Evolutionary conservation across 2,113 vertebrate genomes (phyloP).

Genomic region (Microcebus ravelobensis): DNA sequence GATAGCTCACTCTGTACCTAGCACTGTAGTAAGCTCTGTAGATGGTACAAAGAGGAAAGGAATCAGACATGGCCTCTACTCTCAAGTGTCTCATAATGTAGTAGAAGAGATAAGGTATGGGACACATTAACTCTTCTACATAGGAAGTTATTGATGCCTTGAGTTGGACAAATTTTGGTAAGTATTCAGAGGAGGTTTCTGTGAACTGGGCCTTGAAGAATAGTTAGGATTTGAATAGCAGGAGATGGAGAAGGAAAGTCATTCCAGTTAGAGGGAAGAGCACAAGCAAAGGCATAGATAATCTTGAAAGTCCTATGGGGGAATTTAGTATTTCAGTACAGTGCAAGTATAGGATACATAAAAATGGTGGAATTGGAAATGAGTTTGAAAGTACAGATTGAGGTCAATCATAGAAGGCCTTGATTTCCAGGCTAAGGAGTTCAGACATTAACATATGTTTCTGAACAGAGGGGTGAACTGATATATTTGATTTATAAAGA

Average conservation of each 20-base stretch:
- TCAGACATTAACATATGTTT: not conserved
- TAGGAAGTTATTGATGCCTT: not conserved
- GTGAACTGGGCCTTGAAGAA: not conserved
- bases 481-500: slow-evolving; percentile 11
- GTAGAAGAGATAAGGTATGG: not conserved
- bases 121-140: not conserved
- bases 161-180: not conserved
- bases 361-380: slow-evolving; percentile 10
- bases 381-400: not conserved
- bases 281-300: not conserved
- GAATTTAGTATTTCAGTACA: not conserved
- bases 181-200: not conserved
- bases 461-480: not conserved
- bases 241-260: not conserved
- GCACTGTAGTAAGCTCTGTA: not conserved
- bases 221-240: not conserved
- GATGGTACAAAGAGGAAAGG: not conserved
- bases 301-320: not conserved
- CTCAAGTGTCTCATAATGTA: not conserved
- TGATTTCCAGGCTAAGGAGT: slow-evolving; percentile 10
- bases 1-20: not conserved
- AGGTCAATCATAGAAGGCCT: not conserved
- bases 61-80: not conserved
- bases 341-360: not conserved
- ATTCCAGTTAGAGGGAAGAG: not conserved